Evolutionary conservation across 2,797 vertebrate species (phyloP).

Genomic region (Emydoidea blandingii): DNA sequence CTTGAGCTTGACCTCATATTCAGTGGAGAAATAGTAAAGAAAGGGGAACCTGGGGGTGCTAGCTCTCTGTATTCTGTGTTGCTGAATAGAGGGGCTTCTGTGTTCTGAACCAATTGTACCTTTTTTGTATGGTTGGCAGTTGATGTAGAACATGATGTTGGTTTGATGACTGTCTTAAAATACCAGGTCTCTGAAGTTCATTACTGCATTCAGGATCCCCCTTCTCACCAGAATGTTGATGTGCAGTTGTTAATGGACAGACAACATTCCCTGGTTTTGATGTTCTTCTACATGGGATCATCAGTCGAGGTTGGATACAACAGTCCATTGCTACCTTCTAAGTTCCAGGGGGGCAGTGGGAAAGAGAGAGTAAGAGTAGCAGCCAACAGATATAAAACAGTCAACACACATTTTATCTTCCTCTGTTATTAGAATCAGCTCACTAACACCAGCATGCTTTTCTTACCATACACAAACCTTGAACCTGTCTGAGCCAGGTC

Average conservation of each 20-base stretch:
- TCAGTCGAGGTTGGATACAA: neutral
- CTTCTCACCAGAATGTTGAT: neutral
- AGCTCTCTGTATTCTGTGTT: neutral
- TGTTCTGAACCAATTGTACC: neutral
- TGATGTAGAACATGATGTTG: neutral
- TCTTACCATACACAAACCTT: neutral
- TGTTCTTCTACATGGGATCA: neutral
- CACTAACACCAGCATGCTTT: neutral
- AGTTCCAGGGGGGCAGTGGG: neutral
- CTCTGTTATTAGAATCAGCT: neutral
- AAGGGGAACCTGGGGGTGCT: neutral
- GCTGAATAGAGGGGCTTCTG: neutral
- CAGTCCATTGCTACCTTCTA: no score
- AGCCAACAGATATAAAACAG: neutral
- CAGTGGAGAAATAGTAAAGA: neutral
- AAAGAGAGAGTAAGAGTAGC: neutral
- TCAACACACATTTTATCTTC: neutral
- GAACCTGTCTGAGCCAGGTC: neutral
- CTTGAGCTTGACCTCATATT: neutral
- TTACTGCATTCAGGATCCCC: neutral
- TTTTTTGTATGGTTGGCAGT: neutral
- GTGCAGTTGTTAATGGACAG: neutral
- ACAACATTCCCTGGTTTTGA: neutral
- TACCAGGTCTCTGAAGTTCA: neutral
- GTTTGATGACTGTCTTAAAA: neutral